Conservation (phyloP, 2,888 invertebrate genomes). For the Steinernema carpocapsae region DNA sequence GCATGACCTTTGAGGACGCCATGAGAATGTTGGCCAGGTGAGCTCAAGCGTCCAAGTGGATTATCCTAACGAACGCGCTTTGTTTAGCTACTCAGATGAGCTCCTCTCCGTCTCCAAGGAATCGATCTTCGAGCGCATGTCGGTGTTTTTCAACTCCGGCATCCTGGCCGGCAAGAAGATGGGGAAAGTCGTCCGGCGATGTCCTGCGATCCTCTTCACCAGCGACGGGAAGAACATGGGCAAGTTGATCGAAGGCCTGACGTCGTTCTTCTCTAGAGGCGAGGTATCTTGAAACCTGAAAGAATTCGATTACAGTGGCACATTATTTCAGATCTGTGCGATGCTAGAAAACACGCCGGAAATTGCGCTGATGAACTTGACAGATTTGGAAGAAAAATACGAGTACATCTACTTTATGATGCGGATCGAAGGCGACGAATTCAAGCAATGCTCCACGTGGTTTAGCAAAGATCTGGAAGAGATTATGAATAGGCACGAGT, state of each 20-base stretch:
- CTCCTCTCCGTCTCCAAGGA: conserved; percentile 37
- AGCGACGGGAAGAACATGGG: conserved; percentile 41
- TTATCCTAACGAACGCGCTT: too few species aligned
- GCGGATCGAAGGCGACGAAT: conserved; percentile 59
- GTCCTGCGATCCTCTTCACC: conserved; percentile 47
- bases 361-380: conserved; percentile 56
- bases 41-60: not conserved
- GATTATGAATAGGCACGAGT: conserved; percentile 52
- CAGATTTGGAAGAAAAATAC: conserved; percentile 58
- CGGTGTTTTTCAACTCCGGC: conserved; percentile 43
- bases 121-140: conserved; percentile 39
- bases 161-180: conserved; percentile 42
- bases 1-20: conserved; percentile 56
- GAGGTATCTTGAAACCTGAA: conserved; percentile 26
- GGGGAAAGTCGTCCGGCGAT: conserved; percentile 40
- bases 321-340: conserved; percentile 46
- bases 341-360: conserved; percentile 52
- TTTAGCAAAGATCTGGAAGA: conserved; percentile 43
- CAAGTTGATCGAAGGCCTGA: conserved; percentile 40
- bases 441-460: conserved; percentile 50
- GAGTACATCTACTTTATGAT: conserved; percentile 54
- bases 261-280: conserved; percentile 42
- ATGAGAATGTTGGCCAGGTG: conserved; percentile 54
- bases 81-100: conserved; percentile 40
- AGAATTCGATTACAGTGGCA: not conserved